Percentiles rank a stretch among this genome's conserved stretches.
phyloP scores from a whole-genome alignment of 2,797 vertebrate genomes.

The Chromis chromis region DNA sequence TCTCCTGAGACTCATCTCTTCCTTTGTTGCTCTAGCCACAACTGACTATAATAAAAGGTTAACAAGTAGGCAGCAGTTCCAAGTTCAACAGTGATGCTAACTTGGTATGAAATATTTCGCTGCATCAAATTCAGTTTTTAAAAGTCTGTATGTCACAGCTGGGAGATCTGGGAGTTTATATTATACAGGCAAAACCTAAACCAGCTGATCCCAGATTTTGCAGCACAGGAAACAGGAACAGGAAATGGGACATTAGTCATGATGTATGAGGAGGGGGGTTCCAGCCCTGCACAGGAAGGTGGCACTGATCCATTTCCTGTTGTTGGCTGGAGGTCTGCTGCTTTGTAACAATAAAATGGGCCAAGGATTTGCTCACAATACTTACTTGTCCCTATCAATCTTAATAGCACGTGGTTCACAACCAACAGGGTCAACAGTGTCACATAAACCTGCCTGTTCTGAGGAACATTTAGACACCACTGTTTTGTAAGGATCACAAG shows the following conservation, averaged over 20 bases:
- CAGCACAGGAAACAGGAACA: slow-evolving; percentile 66
- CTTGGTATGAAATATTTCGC: neutral
- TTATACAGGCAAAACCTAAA: neutral
- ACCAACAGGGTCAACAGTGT: slow-evolving; percentile 13
- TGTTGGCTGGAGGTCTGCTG: slow-evolving; percentile 50
- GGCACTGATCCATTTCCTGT: slow-evolving; percentile 73
- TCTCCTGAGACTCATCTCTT: neutral
- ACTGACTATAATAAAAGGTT: neutral
- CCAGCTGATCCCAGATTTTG: slow-evolving; percentile 26
- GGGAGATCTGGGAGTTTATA: slow-evolving; percentile 2
- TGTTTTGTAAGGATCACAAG: too few relatives aligned
- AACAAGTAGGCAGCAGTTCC: neutral
- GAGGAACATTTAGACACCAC: neutral
- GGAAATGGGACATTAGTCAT: slow-evolving; percentile 75
- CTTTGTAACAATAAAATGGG: slow-evolving; percentile 46
- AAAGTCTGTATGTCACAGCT: neutral
- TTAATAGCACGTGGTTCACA: slow-evolving; percentile 26
- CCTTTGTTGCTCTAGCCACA: neutral
- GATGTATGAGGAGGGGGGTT: slow-evolving; percentile 35
- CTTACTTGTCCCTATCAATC: slow-evolving; percentile 10
- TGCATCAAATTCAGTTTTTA: neutral
- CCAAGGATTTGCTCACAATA: slow-evolving; percentile 31
- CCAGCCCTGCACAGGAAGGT: slow-evolving; percentile 59
- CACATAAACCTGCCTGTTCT: slow-evolving; percentile 19
- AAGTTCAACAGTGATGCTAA: slow-evolving; percentile 15